Evolutionary conservation across 2,113 vertebrate genomes (phyloP), one percentile per base, ranked within the genome.

Genomic region (Madoqua kirkii): DNA sequence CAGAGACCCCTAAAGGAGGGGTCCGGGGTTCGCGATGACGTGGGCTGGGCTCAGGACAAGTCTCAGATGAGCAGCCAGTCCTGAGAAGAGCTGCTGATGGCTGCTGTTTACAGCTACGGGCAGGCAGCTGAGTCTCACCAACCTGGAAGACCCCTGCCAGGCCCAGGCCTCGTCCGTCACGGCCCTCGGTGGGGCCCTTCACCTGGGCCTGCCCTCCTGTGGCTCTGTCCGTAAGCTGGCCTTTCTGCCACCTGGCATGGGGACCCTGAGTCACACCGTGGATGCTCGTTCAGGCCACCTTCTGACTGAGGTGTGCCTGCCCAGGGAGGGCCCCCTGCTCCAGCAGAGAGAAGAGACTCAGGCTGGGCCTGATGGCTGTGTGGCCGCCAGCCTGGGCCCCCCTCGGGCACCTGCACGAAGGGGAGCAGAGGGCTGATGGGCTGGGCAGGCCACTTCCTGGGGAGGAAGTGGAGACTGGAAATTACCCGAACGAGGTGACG

Each of bases 341-440:
- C 52, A 4, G 6, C 29, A 25, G 57, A 8, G n/a, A 50, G n/a
- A 25, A 1, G 76, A 43, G n/a, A 4, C 9, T 52, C 5, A 4
- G 40, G 3, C 29, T 19, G n/a, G 83, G 14, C 29, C n/a, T 7
- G 3, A 6, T 8, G 54, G 36, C 43, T 16, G 33, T 1, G 0
- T 40, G 21, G 21, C 15, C 0, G 13, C 64, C 23, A 3, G 9
- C 67, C 25, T 13, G 5, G 74, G 48, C 7, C 6, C 6, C n/a
- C 4, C 7, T 3, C 8, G 67, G 43, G 40, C 8, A 1, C 29
- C 23, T 43, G 55, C 36, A 10, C 5, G 3, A 6, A 6, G 0
- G 2, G 45, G 67, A n/a, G 27, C 1, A 1, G 64, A 83, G 31
- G 25, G 29, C 31, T 16, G 15, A 13, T 3, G 40, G 64, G 29